These are phyloP conservation scores for Jacana jacana DNA, from an alignment of 2,113 vertebrate species.

Conservation along the genomic window DNA sequence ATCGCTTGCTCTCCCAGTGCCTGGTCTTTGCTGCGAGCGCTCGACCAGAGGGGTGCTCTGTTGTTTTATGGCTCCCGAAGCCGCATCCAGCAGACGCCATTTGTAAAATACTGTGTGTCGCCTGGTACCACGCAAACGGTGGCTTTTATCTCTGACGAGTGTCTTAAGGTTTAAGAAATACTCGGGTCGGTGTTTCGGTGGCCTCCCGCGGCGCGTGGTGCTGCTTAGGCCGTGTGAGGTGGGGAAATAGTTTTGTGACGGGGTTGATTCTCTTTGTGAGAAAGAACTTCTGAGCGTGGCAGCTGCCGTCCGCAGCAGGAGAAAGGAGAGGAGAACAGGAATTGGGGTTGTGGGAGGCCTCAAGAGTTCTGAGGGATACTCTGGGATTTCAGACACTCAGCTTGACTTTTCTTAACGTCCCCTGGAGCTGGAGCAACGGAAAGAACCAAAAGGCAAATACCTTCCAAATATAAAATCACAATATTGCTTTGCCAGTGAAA, in stretches of 20 bases:
- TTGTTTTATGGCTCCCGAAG: not conserved
- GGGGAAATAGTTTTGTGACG: not conserved
- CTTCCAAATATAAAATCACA: not conserved
- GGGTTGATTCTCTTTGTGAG: not conserved
- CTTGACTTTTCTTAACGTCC: not conserved
- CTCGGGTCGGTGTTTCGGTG: not conserved
- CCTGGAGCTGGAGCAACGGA: not conserved
- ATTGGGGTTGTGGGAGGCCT: not conserved
- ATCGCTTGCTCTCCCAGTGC: not conserved
- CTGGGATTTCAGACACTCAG: not conserved
- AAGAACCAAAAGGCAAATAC: not conserved
- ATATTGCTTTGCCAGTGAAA: not conserved
- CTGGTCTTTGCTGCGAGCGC: accelerated
- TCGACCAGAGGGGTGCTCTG: not conserved
- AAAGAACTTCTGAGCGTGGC: not conserved
- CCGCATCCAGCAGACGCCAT: not conserved
- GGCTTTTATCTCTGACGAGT: not conserved
- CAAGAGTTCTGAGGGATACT: not conserved
- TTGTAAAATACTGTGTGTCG: not conserved
- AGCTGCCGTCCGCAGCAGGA: too few species aligned
- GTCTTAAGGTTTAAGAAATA: not conserved
- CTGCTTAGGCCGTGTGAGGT: not conserved
- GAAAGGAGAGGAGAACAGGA: too few species aligned
- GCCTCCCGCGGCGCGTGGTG: not conserved
- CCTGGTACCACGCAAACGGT: not conserved